Evolutionary conservation across 2,113 vertebrate species (phyloP).

Genomic region (Grammomys surdaster): DNA sequence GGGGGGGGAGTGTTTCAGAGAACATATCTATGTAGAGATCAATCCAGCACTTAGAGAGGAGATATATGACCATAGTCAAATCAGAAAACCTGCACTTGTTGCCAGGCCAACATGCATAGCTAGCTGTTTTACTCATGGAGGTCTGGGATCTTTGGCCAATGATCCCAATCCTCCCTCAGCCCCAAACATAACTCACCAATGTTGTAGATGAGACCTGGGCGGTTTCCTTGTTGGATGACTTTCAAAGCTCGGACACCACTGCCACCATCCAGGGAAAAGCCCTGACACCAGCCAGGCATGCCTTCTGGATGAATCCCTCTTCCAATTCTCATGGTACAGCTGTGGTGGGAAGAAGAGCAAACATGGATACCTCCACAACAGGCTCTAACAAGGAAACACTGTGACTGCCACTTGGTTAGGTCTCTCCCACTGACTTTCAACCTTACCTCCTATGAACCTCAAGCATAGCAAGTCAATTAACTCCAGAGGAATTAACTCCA

Average conservation of each 20-base stretch:
- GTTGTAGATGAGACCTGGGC: conserved; percentile 98
- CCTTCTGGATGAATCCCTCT: conserved; percentile 97
- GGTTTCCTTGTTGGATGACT: conserved; percentile 96
- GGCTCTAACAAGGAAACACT: background rate
- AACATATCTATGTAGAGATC: background rate
- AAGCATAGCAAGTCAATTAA: background rate
- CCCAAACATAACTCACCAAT: conserved; percentile 89
- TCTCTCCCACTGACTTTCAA: background rate
- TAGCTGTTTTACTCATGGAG: background rate
- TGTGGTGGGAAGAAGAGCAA: conserved; percentile 79
- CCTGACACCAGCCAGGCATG: conserved; percentile 98
- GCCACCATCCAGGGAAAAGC: conserved; percentile 97
- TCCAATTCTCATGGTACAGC: conserved; percentile 98
- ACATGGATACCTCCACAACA: background rate
- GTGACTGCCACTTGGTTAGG: background rate
- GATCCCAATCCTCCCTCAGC: background rate
- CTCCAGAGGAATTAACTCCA: background rate
- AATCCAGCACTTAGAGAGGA: conserved; percentile 49
- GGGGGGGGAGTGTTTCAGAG: conserved; percentile 53
- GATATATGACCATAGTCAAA: conserved; percentile 16
- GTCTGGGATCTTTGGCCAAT: background rate
- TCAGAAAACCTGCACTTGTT: conserved; percentile 16
- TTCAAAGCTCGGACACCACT: conserved; percentile 97
- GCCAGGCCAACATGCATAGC: background rate
- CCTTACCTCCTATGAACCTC: background rate